Base-by-base conservation (phyloP, 1,140 invertebrate genomes). In the Colletes latitarsis region DNA sequence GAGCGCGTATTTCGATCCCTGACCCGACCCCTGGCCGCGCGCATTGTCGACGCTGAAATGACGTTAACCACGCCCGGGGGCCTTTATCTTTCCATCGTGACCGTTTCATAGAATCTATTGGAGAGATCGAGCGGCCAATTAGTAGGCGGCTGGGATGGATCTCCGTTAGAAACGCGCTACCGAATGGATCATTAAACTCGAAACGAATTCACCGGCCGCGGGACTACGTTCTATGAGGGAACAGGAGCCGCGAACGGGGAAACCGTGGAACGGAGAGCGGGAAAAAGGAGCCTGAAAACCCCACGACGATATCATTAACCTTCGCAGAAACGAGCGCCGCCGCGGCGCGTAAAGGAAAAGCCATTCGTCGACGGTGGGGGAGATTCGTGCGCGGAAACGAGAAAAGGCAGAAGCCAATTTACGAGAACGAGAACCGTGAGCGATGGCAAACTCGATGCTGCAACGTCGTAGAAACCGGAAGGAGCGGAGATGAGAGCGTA, bases 61-160 rank as follows among this genome's bases (percentile, higher is more conserved):
- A 72, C 81, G 71, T 67, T 72, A 69, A 82, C 76, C 84, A 82
- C 84, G 81, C 84, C 83, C 12, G 53, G 19, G 15, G 3, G 43
- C 43, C 46, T 68, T 82, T 82, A 82, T 86, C 81, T 68, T 60
- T 49, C 49, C 64, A 79, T 84, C 83, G 53, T 57, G 62, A 85
- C 71, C 83, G 80, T 84, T 82, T 75, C 62, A 57, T 71, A 62
- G 76, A 70, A 80, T 21, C 64, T 43, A 83, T 67, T 52, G 53
- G 70, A 75, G 81, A 79, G 81, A 79, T 60, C 60, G n/a, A 21
- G 14, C 41, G 39, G 46, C 63, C 81, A 80, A 82, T 84, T 82
- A 84, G 76, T 52, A 57, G 53, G 46, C 53, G 74, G 58, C 52
- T 21, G 78, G 30, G 39, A 63, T 72, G 55, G 57, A 84, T 84